phyloP scores from a whole-genome alignment of 2,797 vertebrate genomes.

The Coccyzus lansbergi region DNA sequence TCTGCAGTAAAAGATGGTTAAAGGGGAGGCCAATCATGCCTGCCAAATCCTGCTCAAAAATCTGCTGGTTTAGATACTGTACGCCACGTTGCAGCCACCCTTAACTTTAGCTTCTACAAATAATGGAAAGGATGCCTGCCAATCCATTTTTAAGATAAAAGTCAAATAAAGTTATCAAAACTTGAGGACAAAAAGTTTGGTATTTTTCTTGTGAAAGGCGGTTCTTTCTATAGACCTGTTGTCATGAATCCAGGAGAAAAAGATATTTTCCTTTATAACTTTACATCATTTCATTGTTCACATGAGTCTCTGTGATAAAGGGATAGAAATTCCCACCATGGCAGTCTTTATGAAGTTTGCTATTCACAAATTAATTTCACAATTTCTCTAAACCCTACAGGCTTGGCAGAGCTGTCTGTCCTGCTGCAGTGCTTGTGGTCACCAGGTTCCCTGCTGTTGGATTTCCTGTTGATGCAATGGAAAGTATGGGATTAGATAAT shows the following conservation, averaged over 20 bases:
- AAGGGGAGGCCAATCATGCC: not conserved
- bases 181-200: not conserved
- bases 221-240: not conserved
- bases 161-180: not conserved
- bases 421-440: not conserved
- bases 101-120: not conserved
- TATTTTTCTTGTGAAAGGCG: not conserved
- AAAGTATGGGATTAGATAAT: not conserved
- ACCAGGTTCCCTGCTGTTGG: not conserved
- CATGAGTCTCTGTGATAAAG: not conserved
- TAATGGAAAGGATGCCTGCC: not conserved
- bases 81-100: not conserved
- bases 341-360: not conserved
- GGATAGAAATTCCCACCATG: not conserved
- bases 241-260: not conserved
- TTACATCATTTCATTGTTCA: not conserved
- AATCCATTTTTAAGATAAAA: not conserved
- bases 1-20: not conserved
- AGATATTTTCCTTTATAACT: not conserved
- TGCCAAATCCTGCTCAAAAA: not conserved
- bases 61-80: not conserved
- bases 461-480: slow-evolving; percentile 1
- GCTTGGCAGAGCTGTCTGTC: not conserved
- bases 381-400: not conserved
- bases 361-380: not conserved